These are phyloP conservation scores for Zaprionus bogoriensis DNA, from an alignment of 2,888 invertebrate species.

Conservation along the genomic window DNA sequence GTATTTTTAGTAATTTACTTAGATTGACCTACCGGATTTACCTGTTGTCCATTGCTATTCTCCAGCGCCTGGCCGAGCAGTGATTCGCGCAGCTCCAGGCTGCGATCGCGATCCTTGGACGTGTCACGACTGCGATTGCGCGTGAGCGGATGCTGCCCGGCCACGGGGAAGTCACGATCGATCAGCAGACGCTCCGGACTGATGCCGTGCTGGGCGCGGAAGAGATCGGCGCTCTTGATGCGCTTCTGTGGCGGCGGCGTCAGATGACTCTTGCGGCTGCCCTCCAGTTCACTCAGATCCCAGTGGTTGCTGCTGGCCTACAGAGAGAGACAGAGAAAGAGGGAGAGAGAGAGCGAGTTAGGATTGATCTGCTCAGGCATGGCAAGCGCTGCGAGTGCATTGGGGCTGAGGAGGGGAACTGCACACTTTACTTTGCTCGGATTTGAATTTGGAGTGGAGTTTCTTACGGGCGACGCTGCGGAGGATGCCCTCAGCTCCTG, in stretches of 20 bases:
- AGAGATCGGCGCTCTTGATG: constrained; percentile 88
- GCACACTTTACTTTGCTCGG: constrained; percentile 80
- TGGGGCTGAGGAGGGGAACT: constrained; percentile 59
- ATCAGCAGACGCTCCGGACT: constrained; percentile 82
- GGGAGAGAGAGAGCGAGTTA: neutral
- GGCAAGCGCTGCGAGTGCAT: neutral
- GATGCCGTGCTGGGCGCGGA: constrained; percentile 85
- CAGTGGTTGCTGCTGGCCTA: constrained; percentile 84
- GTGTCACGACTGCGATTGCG: constrained; percentile 80
- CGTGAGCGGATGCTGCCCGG: constrained; percentile 81
- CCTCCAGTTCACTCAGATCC: constrained; percentile 85
- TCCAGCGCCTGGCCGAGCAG: constrained; percentile 91
- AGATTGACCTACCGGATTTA: constrained; percentile 58
- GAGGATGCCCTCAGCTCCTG: constrained; percentile 83
- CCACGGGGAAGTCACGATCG: constrained; percentile 82
- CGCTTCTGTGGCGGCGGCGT: constrained; percentile 87
- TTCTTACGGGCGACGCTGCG: constrained; percentile 83
- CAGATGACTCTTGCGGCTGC: constrained; percentile 83
- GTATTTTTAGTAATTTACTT: neutral
- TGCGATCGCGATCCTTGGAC: constrained; percentile 84
- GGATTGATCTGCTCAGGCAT: neutral
- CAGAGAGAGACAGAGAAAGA: neutral
- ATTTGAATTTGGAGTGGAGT: constrained; percentile 70
- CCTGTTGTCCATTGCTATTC: constrained; percentile 85
- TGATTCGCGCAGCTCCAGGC: constrained; percentile 88